Base-by-base conservation (phyloP, 2,797 vertebrate species). In the Staurois parvus region DNA sequence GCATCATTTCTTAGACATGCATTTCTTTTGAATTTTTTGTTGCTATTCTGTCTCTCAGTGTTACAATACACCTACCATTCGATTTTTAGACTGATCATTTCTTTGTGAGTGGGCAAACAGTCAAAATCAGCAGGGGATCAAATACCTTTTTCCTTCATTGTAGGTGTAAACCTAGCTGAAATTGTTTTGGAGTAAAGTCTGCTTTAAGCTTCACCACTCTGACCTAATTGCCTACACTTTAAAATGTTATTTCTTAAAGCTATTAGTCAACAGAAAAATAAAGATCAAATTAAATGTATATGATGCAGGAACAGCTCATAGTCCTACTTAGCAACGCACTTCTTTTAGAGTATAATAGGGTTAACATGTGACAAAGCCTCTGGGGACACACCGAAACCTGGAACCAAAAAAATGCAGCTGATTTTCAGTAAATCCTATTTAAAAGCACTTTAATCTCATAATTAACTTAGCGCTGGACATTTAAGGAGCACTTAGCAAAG, bases 391-490 rank as follows among this genome's bases (percentile, higher is more conserved):
- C 52, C 85, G 74, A 59, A 66, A 64, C 21, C 67, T 83, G 81
- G 68, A 86, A 73, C 30, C 37, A 86, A 37, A 73, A 56, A 86
- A 86, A 87, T 84, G 87, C 52, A 76, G 84, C 85, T 79, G 89
- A 76, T 91, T 91, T 90, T 90, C 89, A 83, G 62, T 88, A 89
- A 87, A 89, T 89, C 85, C 88, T 89, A 90, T 89, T 90, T 89
- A 88, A 89, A 88, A 88, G 81, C n/a, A 52, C 83, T 90, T 90
- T 90, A 81, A 69, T 89, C 87, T 87, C 70, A 84, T 9, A 67
- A 88, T 74, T 30, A 84, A 76, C 68, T 66, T 87, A 89, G 88
- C 48, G 89, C 4, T 88, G 85, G 87, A 89, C 79, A 91, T 87
- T 89, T 72, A 89, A 85, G 84, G 72, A 80, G 87, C 86, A 67